These are phyloP conservation scores for Allophyes oxyacanthae DNA, from an alignment of 2,888 invertebrate species.

Conservation along the genomic window DNA sequence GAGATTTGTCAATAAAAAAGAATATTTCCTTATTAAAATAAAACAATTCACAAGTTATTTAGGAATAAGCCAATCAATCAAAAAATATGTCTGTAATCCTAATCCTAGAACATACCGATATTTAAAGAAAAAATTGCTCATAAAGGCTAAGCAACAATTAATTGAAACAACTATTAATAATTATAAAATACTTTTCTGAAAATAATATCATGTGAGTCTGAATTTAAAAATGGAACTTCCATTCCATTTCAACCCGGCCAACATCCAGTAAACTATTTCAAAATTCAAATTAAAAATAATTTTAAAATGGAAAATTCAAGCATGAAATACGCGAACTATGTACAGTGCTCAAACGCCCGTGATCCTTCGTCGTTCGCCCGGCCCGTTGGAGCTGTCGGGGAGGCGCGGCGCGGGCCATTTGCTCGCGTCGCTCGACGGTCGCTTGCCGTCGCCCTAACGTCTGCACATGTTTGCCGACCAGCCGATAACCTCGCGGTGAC, in stretches of 20 bases:
- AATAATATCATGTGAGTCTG: too few relatives aligned
- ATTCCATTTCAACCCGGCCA: neutral
- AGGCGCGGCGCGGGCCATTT: conserved; percentile 44
- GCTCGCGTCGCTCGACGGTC: conserved; percentile 22
- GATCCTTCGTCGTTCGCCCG: conserved; percentile 35
- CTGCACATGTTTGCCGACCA: conserved; percentile 54
- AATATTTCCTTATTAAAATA: too few relatives aligned
- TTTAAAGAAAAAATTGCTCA: too few relatives aligned
- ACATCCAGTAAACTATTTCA: neutral
- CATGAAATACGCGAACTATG: conserved; percentile 12
- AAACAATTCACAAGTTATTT: too few relatives aligned
- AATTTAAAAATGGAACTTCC: neutral
- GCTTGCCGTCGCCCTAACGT: conserved; percentile 48
- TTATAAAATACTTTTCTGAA: too few relatives aligned
- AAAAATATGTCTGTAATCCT: too few relatives aligned
- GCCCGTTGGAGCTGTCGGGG: conserved; percentile 11
- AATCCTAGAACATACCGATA: too few relatives aligned
- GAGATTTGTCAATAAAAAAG: too few relatives aligned
- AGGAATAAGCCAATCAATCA: too few relatives aligned
- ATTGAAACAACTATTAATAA: too few relatives aligned
- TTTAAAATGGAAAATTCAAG: neutral
- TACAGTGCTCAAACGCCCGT: conserved; percentile 22
- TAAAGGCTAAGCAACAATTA: too few relatives aligned
- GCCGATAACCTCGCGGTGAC: conserved; percentile 51
- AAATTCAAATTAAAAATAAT: neutral